These are phyloP conservation scores for Pseudopipra pipra DNA, from an alignment of 2,113 vertebrate genomes.

Conservation along the genomic window DNA sequence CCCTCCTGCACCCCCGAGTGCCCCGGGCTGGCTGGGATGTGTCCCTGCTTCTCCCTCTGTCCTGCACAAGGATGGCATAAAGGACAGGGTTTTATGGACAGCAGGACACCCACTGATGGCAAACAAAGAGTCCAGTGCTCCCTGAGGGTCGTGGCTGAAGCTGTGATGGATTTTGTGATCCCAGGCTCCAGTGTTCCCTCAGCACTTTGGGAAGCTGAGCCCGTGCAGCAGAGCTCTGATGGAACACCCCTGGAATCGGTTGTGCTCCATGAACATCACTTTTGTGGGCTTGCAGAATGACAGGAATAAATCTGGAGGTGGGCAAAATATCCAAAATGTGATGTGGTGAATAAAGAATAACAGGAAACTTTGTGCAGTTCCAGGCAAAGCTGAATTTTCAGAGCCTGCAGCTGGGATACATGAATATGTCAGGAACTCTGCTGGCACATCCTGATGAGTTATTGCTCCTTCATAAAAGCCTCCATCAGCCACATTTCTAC, in stretches of 20 bases:
- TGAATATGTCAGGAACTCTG: fast-evolving
- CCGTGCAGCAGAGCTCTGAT: not conserved
- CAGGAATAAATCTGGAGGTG: not conserved
- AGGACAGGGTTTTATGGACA: not conserved
- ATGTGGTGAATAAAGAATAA: too few species aligned
- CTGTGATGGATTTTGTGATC: not conserved
- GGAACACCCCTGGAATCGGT: fast-evolving
- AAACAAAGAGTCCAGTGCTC: fast-evolving
- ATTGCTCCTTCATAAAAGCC: not conserved
- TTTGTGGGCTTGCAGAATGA: not conserved
- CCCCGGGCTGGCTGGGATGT: not conserved
- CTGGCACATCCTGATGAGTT: not conserved
- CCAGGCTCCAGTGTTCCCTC: fast-evolving
- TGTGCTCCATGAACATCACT: not conserved
- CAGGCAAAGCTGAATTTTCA: not conserved
- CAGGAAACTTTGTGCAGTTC: not conserved
- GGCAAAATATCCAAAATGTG: fast-evolving
- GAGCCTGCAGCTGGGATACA: not conserved
- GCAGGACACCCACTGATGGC: fast-evolving
- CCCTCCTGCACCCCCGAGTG: fast-evolving
- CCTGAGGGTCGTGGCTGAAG: not conserved
- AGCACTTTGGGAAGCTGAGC: not conserved
- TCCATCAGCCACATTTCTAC: not conserved
- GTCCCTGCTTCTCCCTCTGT: not conserved
- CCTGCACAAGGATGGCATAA: not conserved